Evolutionary conservation across 2,888 invertebrate species (phyloP).

Genomic region (Xestia c-nigrum): DNA sequence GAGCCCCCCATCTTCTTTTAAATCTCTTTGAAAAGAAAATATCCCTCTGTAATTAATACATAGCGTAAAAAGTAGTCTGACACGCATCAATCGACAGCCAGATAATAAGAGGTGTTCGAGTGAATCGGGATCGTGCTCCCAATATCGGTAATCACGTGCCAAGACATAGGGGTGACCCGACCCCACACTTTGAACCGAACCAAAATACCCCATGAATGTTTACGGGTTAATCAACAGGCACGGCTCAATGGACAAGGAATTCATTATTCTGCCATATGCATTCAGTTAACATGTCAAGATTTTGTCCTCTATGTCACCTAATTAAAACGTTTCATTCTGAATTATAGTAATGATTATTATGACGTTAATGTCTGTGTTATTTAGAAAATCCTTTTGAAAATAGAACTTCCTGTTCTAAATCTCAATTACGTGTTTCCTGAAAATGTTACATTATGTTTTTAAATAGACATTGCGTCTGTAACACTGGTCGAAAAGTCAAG

Average conservation of each 20-base stretch:
- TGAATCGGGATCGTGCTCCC: conserved; percentile 86
- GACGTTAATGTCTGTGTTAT: conserved; percentile 45
- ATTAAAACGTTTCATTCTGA: conserved; percentile 48
- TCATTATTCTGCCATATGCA: conserved; percentile 75
- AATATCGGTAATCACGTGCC: conserved; percentile 85
- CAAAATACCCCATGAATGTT: conserved; percentile 83
- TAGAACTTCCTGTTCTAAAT: conserved; percentile 28
- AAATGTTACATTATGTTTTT: conserved; percentile 14
- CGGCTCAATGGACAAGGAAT: conserved; percentile 75
- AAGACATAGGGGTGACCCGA: conserved; percentile 79
- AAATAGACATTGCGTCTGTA: conserved; percentile 26
- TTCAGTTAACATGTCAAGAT: conserved; percentile 63
- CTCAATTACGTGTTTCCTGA: conserved; percentile 22
- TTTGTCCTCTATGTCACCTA: conserved; percentile 39
- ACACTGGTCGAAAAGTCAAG: neutral
- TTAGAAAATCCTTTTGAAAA: conserved; percentile 25
- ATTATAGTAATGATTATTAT: conserved; percentile 53
- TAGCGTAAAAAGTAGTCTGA: conserved; percentile 31
- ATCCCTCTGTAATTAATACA: conserved; percentile 54
- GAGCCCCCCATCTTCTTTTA: conserved; percentile 35
- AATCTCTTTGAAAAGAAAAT: conserved; percentile 48
- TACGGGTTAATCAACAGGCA: conserved; percentile 82
- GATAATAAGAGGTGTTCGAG: conserved; percentile 80
- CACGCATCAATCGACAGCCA: conserved; percentile 81
- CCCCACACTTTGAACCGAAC: conserved; percentile 77